Evolutionary conservation across 2,113 vertebrate genomes (phyloP).

Genomic region (Diadophis punctatus): DNA sequence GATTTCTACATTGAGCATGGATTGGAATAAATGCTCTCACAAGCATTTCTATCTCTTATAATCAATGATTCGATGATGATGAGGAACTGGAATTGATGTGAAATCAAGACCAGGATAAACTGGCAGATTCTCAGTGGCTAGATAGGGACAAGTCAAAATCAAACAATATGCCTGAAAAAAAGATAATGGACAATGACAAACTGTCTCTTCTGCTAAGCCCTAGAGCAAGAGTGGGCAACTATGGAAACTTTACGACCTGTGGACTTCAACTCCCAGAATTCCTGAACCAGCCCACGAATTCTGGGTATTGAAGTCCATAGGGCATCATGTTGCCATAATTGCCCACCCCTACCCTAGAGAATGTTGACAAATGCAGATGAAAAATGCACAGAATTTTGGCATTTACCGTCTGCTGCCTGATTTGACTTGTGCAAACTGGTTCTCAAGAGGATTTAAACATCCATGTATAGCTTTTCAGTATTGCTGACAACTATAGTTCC

Average conservation of each 20-base stretch:
- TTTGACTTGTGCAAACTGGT: neutral
- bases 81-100: neutral
- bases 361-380: neutral
- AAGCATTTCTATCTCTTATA: neutral
- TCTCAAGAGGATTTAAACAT: neutral
- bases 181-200: neutral
- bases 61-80: neutral
- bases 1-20: neutral
- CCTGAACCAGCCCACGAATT: neutral
- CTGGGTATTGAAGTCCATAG: neutral
- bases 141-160: neutral
- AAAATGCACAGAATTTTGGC: neutral
- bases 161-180: neutral
- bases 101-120: neutral
- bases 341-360: neutral
- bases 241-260: neutral
- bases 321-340: neutral
- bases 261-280: neutral
- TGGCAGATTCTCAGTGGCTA: neutral
- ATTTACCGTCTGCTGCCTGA: neutral
- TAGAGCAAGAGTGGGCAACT: neutral
- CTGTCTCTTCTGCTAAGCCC: neutral
- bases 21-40: neutral
- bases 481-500: neutral
- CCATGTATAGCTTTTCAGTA: neutral